Evolutionary conservation across 1,140 invertebrate genomes (phyloP), one percentile per base, ranked within the genome.

Genomic region (Myzus persicae): DNA sequence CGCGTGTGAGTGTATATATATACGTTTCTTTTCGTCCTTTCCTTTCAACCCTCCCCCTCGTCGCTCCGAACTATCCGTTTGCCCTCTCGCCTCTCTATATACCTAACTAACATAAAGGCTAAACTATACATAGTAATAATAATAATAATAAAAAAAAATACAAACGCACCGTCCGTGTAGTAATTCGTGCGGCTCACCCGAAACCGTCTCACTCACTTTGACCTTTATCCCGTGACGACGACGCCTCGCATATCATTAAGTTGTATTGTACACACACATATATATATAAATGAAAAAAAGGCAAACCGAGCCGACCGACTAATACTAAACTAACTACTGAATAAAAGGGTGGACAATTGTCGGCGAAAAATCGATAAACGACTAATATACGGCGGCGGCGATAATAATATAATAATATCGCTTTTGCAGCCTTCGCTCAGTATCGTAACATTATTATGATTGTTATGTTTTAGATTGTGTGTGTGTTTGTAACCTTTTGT

Each of bases 191-290:
- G 9, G 20, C 44, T 1, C 59, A 36, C 67, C 36, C 51, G 90
- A 81, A 46, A 91, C 90, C 67, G 90, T 81, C n/a, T 82, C 89
- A 59, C 54, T 54, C 91, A n/a, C 91, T 93, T 93, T 93, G 91
- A 93, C 91, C 91, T 93, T 92, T 93, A 93, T 93, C 91, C 91
- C 26, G 89, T 46, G 76, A 51, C 81, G 91, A 93, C 26, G 48
- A 93, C 91, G 91, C 48, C 46, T 93, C 76, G 91, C 81, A 93
- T 93, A 84, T 93, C 44, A 93, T 93, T 93, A 93, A 38, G 14
- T 20, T 40, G 54, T 22, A 59, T 59, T 81, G 90, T 44, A 24
- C 11, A 11, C 9, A 40, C 22, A 38, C 24, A 82, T 11, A 84
- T 20, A 20, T 38, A 90, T 18, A 81, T 24, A 67, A n/a, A n/a